Conservation (phyloP, 2,797 vertebrate species). For the Sebastolobus altivelis region DNA sequence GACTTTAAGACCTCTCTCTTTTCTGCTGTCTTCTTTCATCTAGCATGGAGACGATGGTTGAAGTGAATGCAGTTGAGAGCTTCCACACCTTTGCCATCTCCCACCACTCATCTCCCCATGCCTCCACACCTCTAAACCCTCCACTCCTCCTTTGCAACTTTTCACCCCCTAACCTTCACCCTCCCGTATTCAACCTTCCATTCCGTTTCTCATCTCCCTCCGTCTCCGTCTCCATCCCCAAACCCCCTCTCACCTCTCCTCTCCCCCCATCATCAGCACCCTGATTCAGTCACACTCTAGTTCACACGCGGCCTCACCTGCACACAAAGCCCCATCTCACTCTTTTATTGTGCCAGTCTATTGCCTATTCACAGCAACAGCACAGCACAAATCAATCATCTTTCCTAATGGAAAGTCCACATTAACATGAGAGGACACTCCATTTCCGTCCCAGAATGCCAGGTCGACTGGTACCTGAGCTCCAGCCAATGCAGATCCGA, state of each 20-base stretch:
- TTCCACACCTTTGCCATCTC: conserved; percentile 58
- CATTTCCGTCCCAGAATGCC: conserved; percentile 87
- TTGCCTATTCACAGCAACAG: conserved; percentile 74
- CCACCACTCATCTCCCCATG: conserved; percentile 43
- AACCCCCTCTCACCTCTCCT: conserved; percentile 35
- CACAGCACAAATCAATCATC: conserved; percentile 87
- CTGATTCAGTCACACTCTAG: conserved; percentile 73
- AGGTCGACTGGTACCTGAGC: conserved; percentile 79
- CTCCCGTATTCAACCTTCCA: conserved; percentile 56
- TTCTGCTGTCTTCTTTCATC: conserved; percentile 26
- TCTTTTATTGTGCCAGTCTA: conserved; percentile 76
- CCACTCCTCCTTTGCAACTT: conserved; percentile 40
- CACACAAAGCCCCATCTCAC: conserved; percentile 75
- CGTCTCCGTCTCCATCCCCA: conserved; percentile 22
- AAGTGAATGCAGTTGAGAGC: conserved; percentile 55
- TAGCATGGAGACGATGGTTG: conserved; percentile 31
- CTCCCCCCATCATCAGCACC: conserved; percentile 53
- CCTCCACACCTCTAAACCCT: conserved; percentile 38
- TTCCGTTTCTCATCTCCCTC: conserved; percentile 61
- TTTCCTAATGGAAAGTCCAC: conserved; percentile 86
- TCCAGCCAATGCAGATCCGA: conserved; percentile 60
- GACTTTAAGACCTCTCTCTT: conserved; percentile 26
- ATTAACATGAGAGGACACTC: conserved; percentile 87
- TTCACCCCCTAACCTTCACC: conserved; percentile 65
- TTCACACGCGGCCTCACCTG: conserved; percentile 73